A percentile compares a stretch with the other conserved stretches of the same genome.
Evolutionary conservation across 2,797 vertebrate species (phyloP).

Genomic region (Hypotaenidia philippensis): DNA sequence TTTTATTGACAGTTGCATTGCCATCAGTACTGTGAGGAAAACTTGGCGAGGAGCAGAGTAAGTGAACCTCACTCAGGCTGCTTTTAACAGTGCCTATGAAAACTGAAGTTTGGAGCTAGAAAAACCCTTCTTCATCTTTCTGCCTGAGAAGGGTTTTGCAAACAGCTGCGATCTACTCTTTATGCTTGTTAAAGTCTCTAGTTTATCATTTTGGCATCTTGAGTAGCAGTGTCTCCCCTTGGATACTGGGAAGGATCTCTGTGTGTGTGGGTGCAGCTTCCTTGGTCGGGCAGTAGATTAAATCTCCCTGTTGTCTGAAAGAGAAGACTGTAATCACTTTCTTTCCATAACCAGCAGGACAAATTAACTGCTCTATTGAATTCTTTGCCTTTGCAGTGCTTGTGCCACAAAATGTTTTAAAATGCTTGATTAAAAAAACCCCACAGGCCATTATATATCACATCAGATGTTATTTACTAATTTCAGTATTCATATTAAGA

Average conservation of each 20-base stretch:
- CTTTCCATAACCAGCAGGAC: neutral
- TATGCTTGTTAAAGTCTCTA: neutral
- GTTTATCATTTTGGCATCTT: neutral
- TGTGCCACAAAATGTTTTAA: neutral
- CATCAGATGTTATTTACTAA: neutral
- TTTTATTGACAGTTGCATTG: neutral
- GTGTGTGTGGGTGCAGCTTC: neutral
- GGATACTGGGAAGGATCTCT: neutral
- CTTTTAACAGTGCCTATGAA: neutral
- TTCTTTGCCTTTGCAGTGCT: neutral
- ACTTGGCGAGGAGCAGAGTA: neutral
- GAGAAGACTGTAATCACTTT: neutral
- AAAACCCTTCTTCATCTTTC: neutral
- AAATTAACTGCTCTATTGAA: neutral
- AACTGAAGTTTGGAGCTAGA: neutral
- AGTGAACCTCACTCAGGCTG: neutral
- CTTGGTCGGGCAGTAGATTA: neutral
- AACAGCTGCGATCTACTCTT: neutral
- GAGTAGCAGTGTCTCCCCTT: neutral
- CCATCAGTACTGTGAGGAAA: neutral
- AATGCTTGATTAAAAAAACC: neutral
- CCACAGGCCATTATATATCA: neutral
- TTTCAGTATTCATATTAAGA: neutral
- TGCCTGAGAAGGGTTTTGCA: neutral
- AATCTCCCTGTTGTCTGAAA: neutral